Base-by-base conservation (phyloP, 2,113 vertebrate genomes). In the Anoplopoma fimbria region DNA sequence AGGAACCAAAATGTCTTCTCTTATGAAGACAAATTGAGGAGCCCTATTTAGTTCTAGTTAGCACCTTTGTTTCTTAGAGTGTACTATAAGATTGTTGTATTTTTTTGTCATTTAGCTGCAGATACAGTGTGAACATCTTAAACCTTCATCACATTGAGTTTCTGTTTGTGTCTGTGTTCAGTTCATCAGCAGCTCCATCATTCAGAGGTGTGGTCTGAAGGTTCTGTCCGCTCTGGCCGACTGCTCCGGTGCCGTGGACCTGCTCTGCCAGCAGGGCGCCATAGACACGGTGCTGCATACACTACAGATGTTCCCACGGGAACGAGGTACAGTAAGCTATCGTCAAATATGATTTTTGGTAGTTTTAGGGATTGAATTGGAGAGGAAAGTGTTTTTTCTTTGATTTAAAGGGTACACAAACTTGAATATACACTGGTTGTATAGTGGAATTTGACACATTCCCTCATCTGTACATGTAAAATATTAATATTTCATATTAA, bases 301-400 rank as follows among this genome's bases (percentile, higher is more conserved):
- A 2, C 91, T 99, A 0, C 97, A 99, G 91, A 97, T 98, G 97
- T 99, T 97, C 91, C 97, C 97, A 14, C 92, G 90, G 2, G 95
- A 97, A 10, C 95, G 95, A 96, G 97, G 98, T 99, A 86, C 71
- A 19, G 3, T 0, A 1, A 2, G 21, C 17, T 4, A 2, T 6
- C 38, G n/a, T 4, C 6, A 45, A 61, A 27, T 36, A 6, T 9
- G 15, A 29, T 61, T 38, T 19, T 23, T 15, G 1, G 14, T 2
- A 5, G 15, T 21, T 53, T 38, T 12, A 13, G 15, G 29, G 0
- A n/a, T 6, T 71, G 14, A 34, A 29, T 10, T 61, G 27, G 19
- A 45, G 12, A n/a, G 6, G 19, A 73, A 38, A 38, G 9, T 38
- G 36, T 9, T 8, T 7, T 38, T 9, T 38, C 36, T 9, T 36